Evolutionary conservation across 2,113 vertebrate species (phyloP), one percentile per base, ranked within the genome.

Genomic region (Ahaetulla prasina): DNA sequence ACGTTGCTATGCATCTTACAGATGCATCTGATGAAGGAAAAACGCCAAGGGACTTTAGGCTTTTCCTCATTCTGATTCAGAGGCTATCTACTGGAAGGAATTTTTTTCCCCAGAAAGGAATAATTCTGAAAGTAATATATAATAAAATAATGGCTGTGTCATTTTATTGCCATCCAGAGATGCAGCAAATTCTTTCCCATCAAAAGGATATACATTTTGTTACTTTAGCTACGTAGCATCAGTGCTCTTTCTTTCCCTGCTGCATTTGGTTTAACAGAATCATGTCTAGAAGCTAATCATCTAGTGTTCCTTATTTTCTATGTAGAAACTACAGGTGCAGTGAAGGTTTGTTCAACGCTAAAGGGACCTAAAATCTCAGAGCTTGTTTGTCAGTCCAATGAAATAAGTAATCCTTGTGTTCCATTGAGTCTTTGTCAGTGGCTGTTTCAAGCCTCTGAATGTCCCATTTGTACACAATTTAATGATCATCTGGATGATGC

Each of bases 1-100:
- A 68, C 90, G 80, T 84, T 92, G 47, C 57, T 27, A 84, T 88
- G 88, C 14, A 89, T 43, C 92, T 95, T 95, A 11, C 43, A 89
- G 93, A 92, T 93, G 0, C 49, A 57, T 57, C 18, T 63, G 45
- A 49, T 10, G 25, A 93, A 87, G 63, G 90, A 88, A 63, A 91
- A 91, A 68, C 18, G 88, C 87, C 89, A 90, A 11, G 90, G 43
- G 85, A 25, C 14, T 18, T 91, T 60, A 27, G 49, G 14, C 43
- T 18, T 2, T 52, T 49, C 93, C 54, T 94, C 63, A 84, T 5
- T n/a, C 57, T 49, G 47, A 25, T 5, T 90, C 54, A 93, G 93
- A 92, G 92, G 93, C 23, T 22, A 43, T 53, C 22, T 84, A 53
- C n/a, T 39, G 25, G 39, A 50, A 50, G 27, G 16, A 74, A 10